Base-by-base conservation (phyloP, 2,888 invertebrate species). In the Coenonympha glycerion region DNA sequence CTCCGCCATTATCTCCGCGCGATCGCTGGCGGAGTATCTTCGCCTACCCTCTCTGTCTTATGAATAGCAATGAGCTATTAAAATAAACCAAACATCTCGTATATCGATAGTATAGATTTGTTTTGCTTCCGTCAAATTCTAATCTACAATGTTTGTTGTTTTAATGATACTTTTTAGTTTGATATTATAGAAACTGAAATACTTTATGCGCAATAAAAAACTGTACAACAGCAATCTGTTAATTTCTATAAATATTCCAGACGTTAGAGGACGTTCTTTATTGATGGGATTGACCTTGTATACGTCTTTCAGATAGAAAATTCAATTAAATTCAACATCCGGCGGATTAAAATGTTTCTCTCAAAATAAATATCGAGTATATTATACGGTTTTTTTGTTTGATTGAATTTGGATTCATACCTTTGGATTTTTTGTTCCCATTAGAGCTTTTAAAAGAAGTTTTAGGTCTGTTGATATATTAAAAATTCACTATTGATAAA, bases 251-350 rank as follows among this genome's bases (percentile, higher is more conserved):
- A 48, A 48, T 48, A 48, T 41, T 34, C 22, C 3, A 48, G 40
- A 48, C 26, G 13, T 31, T 50, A 55, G 52, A 57, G 52, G 55
- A 52, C 57, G 52, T 50, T 52, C 45, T 37, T 47, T 52, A 57
- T 50, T 48, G 47, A 56, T 37, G 22, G 40, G 22, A 26, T 37
- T 46, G 48, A 55, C 55, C 57, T 57, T 55, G 46, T 24, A 21
- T 30, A 33, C 52, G 52, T 34, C 47, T 50, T 46, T 40, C 26
- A 21, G 31, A 56, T 51, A 47, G 47, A 49, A 31, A 16, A 42
- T 42, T 21, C 36, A 16, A 44, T 36, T 28, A 21, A 22, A 41
- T 33, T 19, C 5, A 15, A 44, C 31, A 44, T 44, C 44, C 44
- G 44, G 19, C 21, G 21, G 30, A 11, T 31, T 22, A 21, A 31